phyloP scores from a whole-genome alignment of 1,140 invertebrate species.

The Popillia japonica region DNA sequence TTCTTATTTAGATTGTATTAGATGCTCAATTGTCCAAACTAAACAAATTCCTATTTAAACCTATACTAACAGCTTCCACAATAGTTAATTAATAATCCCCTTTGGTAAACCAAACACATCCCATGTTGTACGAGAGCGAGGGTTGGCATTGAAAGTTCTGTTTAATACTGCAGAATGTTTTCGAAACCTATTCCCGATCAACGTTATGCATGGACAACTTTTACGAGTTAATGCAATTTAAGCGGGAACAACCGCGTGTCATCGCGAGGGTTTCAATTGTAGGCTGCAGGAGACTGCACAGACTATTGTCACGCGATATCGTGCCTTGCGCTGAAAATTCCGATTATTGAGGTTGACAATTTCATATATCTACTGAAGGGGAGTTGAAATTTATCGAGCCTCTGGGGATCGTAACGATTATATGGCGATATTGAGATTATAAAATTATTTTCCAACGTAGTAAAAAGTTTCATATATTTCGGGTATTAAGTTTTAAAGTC shows the following conservation, averaged over 20 bases:
- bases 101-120: background rate
- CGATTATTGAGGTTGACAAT: constrained; percentile 2
- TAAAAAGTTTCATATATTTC: too few relatives aligned
- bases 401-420: background rate
- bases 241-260: background rate
- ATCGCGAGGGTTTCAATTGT: constrained; percentile 6
- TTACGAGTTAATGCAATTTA: constrained; percentile 29
- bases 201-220: constrained; percentile 1
- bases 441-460: too few relatives aligned
- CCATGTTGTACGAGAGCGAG: background rate
- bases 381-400: background rate
- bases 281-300: background rate
- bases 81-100: constrained; percentile 11
- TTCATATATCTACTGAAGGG: background rate
- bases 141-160: constrained; percentile 5
- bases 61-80: background rate
- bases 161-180: background rate
- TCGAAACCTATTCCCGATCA: background rate
- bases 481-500: too few relatives aligned
- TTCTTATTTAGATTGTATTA: too few relatives aligned
- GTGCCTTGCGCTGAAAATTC: background rate
- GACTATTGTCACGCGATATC: background rate
- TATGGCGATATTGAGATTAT: background rate
- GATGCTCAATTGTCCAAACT: too few relatives aligned
- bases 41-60: too few relatives aligned